Conservation (phyloP, 35 echinoderm and acorn worm genomes). For the Lytechinus variegatus region DNA sequence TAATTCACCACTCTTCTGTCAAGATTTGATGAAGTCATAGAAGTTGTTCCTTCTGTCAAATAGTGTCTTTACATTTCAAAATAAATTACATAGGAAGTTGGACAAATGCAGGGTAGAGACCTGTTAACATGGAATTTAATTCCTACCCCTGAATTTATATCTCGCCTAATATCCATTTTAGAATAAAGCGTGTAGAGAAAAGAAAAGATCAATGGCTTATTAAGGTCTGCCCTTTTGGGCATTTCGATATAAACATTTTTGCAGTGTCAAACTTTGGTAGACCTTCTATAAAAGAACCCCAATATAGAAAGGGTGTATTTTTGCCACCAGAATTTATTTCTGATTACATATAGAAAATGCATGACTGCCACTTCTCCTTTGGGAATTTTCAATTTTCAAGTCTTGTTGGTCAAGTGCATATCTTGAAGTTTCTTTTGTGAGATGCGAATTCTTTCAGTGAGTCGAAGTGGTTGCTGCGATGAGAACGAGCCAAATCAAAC, state of each 20-base stretch:
- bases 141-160: background rate
- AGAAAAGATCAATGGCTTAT: background rate
- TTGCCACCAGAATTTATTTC: background rate
- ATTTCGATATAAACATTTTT: background rate
- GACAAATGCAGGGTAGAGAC: background rate
- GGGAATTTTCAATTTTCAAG: background rate
- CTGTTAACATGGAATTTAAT: background rate
- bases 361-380: background rate
- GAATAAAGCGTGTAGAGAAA: too few species aligned
- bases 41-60: background rate
- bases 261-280: background rate
- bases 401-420: background rate
- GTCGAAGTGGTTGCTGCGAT: background rate
- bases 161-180: too few species aligned
- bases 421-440: constrained; percentile 1
- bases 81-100: background rate
- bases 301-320: background rate
- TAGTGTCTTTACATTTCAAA: background rate
- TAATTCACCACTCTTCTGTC: background rate
- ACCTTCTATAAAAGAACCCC: background rate
- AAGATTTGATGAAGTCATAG: background rate
- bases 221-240: background rate
- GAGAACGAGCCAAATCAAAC: background rate
- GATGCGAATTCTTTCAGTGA: background rate
- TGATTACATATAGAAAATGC: background rate